Conservation (phyloP, 2,113 vertebrate genomes). For the Carassius carassius region DNA sequence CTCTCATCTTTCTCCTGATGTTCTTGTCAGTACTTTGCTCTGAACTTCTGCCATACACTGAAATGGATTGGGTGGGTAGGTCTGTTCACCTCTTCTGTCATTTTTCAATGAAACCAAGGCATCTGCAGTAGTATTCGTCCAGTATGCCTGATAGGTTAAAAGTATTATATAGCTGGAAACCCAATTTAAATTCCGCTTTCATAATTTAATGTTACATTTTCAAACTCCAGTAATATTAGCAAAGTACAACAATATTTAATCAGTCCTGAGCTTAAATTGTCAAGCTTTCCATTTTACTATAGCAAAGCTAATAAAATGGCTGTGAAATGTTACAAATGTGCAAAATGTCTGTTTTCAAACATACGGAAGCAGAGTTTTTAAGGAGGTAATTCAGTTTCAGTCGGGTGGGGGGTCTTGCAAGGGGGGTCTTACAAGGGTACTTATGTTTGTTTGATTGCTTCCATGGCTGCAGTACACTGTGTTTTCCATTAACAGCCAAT, state of each 20-base stretch:
- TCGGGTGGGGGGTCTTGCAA: too few species aligned
- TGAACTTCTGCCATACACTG: neutral
- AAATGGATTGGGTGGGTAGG: neutral
- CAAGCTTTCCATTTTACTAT: neutral
- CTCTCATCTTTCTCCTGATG: conserved; percentile 28
- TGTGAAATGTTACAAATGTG: neutral
- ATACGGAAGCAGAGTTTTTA: too few species aligned
- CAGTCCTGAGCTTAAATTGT: neutral
- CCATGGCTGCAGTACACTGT: too few species aligned
- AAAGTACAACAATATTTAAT: neutral
- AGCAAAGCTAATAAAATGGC: neutral
- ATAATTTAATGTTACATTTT: neutral
- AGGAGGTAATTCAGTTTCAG: too few species aligned
- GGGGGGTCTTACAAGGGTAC: too few species aligned
- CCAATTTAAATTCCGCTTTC: neutral
- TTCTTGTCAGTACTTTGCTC: conserved; percentile 4
- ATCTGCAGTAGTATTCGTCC: neutral
- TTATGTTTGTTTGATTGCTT: too few species aligned
- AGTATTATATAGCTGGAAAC: neutral
- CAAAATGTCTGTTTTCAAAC: too few species aligned
- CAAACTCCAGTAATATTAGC: neutral
- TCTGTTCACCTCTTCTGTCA: neutral
- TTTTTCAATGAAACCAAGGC: neutral
- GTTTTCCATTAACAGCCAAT: too few species aligned
- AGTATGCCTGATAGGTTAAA: neutral